Base-by-base conservation (phyloP, 2,797 vertebrate genomes). In the Dendrocincla fuliginosa region DNA sequence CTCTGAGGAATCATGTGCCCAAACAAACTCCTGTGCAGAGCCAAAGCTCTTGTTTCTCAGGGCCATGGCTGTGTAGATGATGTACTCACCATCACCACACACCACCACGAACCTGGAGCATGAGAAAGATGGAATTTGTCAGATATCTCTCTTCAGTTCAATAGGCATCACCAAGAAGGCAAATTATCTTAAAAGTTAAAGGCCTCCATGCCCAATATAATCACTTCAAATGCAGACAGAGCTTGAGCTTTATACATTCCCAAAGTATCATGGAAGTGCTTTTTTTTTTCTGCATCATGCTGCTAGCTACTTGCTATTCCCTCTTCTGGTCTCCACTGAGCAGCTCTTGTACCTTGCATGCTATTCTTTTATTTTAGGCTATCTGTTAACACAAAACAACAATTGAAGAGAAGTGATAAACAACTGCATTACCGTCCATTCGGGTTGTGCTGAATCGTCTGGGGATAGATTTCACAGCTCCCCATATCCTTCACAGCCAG, bases 401-500 rank as follows among this genome's bases (percentile, higher is more conserved):
- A 74, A 8, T 9, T n/a, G 19, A 73, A 85, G 16, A 14, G 16
- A 50, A 55, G 9, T 4, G 5, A 52, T 20, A 35, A 30, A 53
- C 61, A 3, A 20, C n/a, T 5, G 6, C 24, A 78, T 97, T 98
- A 99, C 99, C 99, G 98, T 97, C 99, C 99, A 42, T 99, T 99
- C 10, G 99, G 99, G 92, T 99, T 99, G 96, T 99, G 99, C 90
- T 99, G 99, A 96, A 99, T 99, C 37, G 99, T 99, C 97, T 99
- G 99, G 75, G 99, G 99, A 95, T 99, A 99, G 95, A 99, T 99
- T 97, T 99, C 99, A 98, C 99, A 99, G 97, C 99, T 99, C 84
- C 99, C 99, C 99, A 99, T 99, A 92, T 99, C 99, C 97, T 99
- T 99, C 32, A 99, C 99, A 57, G 99, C 99, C 94, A 99, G 96